These are phyloP conservation scores for Oncorhynchus gorbuscha DNA, from an alignment of 2,113 vertebrate genomes.

Conservation along the genomic window DNA sequence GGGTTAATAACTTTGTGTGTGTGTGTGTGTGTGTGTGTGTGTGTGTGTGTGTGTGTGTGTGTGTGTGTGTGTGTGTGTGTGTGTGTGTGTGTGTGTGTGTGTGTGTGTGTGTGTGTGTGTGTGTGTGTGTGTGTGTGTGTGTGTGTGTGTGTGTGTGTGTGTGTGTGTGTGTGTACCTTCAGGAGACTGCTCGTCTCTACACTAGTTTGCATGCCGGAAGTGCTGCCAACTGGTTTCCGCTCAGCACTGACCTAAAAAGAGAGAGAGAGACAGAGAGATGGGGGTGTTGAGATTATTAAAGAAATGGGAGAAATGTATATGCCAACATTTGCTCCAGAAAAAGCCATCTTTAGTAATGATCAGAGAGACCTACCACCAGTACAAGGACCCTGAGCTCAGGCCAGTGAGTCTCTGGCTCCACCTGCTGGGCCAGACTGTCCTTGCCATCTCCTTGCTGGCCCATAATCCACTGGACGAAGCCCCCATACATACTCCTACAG, in stretches of 20 bases:
- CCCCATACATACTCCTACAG: conserved; percentile 89
- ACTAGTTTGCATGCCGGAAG: conserved; percentile 89
- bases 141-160: not conserved
- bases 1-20: not conserved
- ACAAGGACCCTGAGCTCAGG: conserved; percentile 86
- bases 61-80: too few relatives aligned
- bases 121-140: too few relatives aligned
- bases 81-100: too few relatives aligned
- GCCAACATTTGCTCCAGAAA: too few relatives aligned
- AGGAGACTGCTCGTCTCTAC: conserved; percentile 87
- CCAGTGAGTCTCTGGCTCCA: conserved; percentile 88
- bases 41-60: too few relatives aligned
- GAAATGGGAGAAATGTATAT: not conserved
- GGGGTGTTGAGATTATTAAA: not conserved
- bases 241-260: conserved; percentile 81
- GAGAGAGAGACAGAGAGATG: not conserved
- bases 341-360: too few relatives aligned
- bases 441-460: conserved; percentile 82
- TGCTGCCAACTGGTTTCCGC: conserved; percentile 84
- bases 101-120: too few relatives aligned
- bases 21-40: too few relatives aligned
- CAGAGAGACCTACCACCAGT: conserved; percentile 82
- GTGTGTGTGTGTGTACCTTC: conserved; percentile 56
- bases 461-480: conserved; percentile 92
- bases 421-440: conserved; percentile 88